phyloP scores from a whole-genome alignment of 2,888 invertebrate species.

The Agrilus cyanescens region DNA sequence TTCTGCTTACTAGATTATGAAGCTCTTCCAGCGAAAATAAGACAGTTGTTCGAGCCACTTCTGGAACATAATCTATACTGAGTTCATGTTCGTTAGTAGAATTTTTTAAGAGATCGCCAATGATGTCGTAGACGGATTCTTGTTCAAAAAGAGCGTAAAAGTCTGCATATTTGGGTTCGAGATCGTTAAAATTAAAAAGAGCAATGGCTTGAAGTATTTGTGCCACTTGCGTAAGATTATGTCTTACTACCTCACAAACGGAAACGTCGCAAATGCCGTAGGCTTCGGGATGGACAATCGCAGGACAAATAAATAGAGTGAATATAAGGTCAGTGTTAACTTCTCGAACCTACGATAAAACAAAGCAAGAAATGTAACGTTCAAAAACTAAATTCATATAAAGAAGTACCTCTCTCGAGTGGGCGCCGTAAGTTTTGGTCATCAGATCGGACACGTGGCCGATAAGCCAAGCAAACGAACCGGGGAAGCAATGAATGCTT shows the following conservation, averaged over 20 bases:
- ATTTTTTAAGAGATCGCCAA: conserved; percentile 54
- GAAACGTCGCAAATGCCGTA: conserved; percentile 89
- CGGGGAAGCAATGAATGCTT: conserved; percentile 84
- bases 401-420: conserved; percentile 38
- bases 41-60: conserved; percentile 50
- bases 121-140: conserved; percentile 63
- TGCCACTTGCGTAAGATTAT: conserved; percentile 82
- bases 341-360: conserved; percentile 34
- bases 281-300: conserved; percentile 91
- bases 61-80: conserved; percentile 37
- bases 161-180: conserved; percentile 60
- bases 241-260: conserved; percentile 80
- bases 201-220: conserved; percentile 89
- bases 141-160: conserved; percentile 71
- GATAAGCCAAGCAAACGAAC: conserved; percentile 80
- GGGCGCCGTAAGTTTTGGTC: conserved; percentile 45
- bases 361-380: conserved; percentile 4
- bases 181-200: conserved; percentile 70
- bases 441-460: conserved; percentile 68
- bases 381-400: not conserved
- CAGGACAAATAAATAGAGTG: conserved; percentile 89
- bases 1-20: conserved; percentile 41
- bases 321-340: conserved; percentile 90
- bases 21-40: conserved; percentile 58
- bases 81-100: conserved; percentile 36